phyloP scores from a whole-genome alignment of 2,113 vertebrate genomes.

The Neopipo cinnamomea region DNA sequence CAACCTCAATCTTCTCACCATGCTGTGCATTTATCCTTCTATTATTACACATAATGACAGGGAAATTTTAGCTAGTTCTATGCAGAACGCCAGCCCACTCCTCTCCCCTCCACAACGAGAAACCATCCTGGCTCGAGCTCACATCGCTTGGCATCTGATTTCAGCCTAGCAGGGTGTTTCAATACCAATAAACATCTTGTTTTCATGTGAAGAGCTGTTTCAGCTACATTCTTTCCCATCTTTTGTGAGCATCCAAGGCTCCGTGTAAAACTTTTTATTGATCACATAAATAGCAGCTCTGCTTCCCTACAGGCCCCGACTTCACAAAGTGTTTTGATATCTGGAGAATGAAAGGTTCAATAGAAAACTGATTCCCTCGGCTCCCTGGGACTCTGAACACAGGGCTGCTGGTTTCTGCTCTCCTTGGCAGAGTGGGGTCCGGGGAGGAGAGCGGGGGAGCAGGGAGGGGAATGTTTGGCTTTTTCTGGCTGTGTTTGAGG shows the following conservation, averaged over 20 bases:
- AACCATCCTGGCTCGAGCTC: not conserved
- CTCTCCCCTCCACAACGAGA: not conserved
- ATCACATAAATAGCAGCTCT: slow-evolving; percentile 56
- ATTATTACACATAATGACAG: not conserved
- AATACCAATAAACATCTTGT: slow-evolving; percentile 59
- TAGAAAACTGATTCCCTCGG: not conserved
- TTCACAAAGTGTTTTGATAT: slow-evolving; percentile 42
- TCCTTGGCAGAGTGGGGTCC: not conserved
- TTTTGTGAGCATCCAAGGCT: slow-evolving; percentile 48
- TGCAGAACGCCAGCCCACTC: not conserved
- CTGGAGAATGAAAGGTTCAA: slow-evolving; percentile 16
- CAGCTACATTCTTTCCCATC: slow-evolving; percentile 46
- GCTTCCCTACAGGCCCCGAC: not conserved
- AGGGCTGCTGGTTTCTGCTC: not conserved
- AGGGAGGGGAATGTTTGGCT: not conserved
- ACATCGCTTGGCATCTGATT: slow-evolving; percentile 10
- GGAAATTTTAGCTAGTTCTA: not conserved
- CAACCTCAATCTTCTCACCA: not conserved
- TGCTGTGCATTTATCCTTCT: slow-evolving; percentile 12
- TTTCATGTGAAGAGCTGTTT: slow-evolving; percentile 44
- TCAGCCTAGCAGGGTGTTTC: slow-evolving; percentile 51
- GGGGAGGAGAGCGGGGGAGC: not conserved
- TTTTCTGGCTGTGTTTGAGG: not conserved
- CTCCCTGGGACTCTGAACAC: not conserved
- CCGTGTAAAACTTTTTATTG: slow-evolving; percentile 58